Base-by-base conservation (phyloP, 2,113 vertebrate species). In the Ellobius talpinus region DNA sequence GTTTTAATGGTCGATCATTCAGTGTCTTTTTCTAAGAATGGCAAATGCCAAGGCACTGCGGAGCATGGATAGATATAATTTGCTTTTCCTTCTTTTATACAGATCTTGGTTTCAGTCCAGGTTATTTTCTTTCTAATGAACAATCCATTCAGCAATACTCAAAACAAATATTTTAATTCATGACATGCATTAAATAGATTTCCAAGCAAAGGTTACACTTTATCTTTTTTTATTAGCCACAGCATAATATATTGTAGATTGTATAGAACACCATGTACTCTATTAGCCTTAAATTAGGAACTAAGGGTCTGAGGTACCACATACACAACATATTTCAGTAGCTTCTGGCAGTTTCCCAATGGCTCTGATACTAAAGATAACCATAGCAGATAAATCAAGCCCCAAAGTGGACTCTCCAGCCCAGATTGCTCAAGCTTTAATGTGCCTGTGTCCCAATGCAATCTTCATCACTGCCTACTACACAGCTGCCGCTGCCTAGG, bases 141-240 rank as follows among this genome's bases (percentile, higher is more conserved):
- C 66, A 63, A 70, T 55, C 65, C 17, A 50, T 70, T 87, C 74
- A 76, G 52, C 85, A 95, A 89, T 10, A 89, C 55, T 91, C 81
- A 11, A 36, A 70, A 19, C 19, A 65, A 89, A 78, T n/a, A 91
- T 65, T 89, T 94, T 29, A 77, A 52, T 94, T 94, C 96, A 78
- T 78, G 93, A 42, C 33, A 42, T 33, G 19, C 21, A 24, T 74
- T 85, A 81, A 77, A 42, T 94, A 31, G 2, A n/a, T 97, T 96
- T 96, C 91, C 96, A 66, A 74, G 61, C 61, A 55, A 96, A 89
- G 90, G 39, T 96, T 92, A 86, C 12, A 87, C 42, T 93, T 95
- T 68, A 92, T 94, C 33, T 90, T 92, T 89, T 70, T 88, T 90
- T 52, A 82, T 93, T 74, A 86, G 70, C 47, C 77, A 85, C 26